These are phyloP conservation scores for Trichonephila clavipes DNA, from an alignment of 1,140 invertebrate species.

Conservation along the genomic window DNA sequence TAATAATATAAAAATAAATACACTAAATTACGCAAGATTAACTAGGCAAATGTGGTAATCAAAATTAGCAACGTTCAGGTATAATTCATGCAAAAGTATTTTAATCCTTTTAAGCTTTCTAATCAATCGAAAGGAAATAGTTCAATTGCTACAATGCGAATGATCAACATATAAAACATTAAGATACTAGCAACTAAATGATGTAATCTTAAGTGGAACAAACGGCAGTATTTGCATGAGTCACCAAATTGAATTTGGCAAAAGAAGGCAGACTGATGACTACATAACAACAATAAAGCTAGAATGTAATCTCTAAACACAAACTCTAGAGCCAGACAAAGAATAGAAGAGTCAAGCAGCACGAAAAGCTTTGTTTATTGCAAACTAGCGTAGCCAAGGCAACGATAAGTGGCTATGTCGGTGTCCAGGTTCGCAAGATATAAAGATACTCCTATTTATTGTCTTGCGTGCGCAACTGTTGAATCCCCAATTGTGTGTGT, in stretches of 20 bases:
- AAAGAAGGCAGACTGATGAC: neutral
- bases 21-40: too few species aligned
- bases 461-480: conserved; percentile 21
- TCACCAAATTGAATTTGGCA: neutral
- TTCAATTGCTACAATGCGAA: neutral
- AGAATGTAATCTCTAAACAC: neutral
- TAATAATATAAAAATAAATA: too few species aligned
- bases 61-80: too few species aligned
- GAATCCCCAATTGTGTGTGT: conserved; percentile 37
- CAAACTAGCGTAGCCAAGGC: conserved; percentile 12
- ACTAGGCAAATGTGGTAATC: too few species aligned
- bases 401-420: neutral
- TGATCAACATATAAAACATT: neutral
- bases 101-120: too few species aligned
- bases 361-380: conserved; percentile 28
- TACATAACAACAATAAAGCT: neutral
- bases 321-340: neutral
- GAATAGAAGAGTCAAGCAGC: neutral
- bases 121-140: neutral
- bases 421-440: neutral
- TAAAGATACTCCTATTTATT: neutral
- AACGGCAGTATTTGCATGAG: neutral
- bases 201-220: neutral
- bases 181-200: neutral
- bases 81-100: too few species aligned